Base-by-base conservation (phyloP, 64 coral and sea anemone species). In the Exaiptasia diaphana region DNA sequence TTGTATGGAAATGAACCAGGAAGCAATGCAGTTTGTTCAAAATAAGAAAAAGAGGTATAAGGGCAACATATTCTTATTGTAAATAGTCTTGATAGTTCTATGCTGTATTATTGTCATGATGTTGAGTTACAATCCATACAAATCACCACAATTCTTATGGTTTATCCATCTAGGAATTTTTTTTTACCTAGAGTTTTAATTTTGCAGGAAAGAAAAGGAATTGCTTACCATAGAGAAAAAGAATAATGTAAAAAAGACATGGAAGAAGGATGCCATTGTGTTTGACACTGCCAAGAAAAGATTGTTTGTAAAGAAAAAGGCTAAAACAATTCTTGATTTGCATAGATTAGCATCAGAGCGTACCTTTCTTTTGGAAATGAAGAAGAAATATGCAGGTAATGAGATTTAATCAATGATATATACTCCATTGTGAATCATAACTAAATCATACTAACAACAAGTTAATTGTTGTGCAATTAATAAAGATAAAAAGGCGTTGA, bases 331-430 rank as follows among this genome's bases (percentile, higher is more conserved):
- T 36, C 58, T 80, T 38, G 21, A 58, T 39, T 42, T 80, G 31
- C 77, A 80, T 21, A 55, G 55, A 26, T 44, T 80, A 60, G 77
- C 77, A 1, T 80, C 77, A 4, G 57, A 80, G 54, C 38, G 77
- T 40, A 27, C 48, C 40, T 65, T 80, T 61, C 54, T 80, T 40
- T 60, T 80, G 30, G 77, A 80, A 26, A 41, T 80, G 39, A 80
- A 80, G 57, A 80, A 46, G 53, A 80, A 80, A 64, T 80, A 80
- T 64, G 57, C 76, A 80, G 76, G 76, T 80, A 42, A 50, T 41
- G 31, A 43, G 35, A 10, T 73, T 73, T 46, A 2, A 15, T 32
- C 18, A 26, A 22, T 57, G 53, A 57, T 20, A 26, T 26, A 57
- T 22, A 32, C 27, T 67, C 1, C 32, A 36, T 67, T 27, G n/a